phyloP scores from a whole-genome alignment of 2,797 vertebrate species.

The Oceanodroma leucorhoa region DNA sequence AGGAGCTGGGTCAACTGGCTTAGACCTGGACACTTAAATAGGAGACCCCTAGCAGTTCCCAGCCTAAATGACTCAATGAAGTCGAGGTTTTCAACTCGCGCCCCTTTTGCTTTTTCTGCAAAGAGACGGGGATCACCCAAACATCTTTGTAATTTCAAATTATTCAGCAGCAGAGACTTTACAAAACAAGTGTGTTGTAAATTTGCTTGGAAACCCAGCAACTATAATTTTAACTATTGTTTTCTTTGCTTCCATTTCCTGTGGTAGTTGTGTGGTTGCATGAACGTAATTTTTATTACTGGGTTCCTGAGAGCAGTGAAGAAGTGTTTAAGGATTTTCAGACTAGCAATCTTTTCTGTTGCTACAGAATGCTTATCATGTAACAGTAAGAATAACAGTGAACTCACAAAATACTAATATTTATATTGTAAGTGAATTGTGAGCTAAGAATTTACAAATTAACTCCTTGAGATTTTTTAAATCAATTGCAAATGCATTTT shows the following conservation, averaged over 20 bases:
- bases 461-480: neutral
- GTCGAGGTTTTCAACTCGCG: neutral
- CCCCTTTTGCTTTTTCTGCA: neutral
- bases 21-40: neutral
- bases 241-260: neutral
- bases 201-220: neutral
- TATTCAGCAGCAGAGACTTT: neutral
- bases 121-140: neutral
- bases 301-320: neutral
- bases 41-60: neutral
- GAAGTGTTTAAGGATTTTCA: neutral
- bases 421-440: neutral
- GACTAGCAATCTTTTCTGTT: neutral
- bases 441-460: neutral
- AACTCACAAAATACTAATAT: neutral
- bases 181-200: neutral
- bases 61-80: neutral
- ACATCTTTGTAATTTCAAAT: neutral
- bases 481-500: neutral
- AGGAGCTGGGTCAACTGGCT: neutral
- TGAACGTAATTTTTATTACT: neutral
- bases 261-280: fast-evolving
- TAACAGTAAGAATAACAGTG: neutral
- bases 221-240: neutral
- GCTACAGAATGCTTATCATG: neutral